Conservation (phyloP, 2,797 vertebrate genomes). For the Helostoma temminkii region DNA sequence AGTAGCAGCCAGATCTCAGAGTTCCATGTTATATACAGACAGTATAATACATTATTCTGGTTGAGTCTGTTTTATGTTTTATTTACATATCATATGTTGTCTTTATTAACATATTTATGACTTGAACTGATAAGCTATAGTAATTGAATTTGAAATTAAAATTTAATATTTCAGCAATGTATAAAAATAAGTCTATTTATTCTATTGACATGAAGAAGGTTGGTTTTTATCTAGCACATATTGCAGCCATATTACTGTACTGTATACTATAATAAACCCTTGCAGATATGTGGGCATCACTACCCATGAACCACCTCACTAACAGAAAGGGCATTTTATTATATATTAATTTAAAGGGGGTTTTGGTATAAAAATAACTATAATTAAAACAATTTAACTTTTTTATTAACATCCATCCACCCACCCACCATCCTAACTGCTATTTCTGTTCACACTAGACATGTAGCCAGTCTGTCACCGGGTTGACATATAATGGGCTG, state of each 20-base stretch:
- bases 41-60: conserved; percentile 75
- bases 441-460: too few species aligned
- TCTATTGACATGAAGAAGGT: conserved; percentile 58
- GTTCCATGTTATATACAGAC: conserved; percentile 65
- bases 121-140: conserved; percentile 44
- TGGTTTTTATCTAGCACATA: conserved; percentile 61
- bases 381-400: conserved; percentile 31
- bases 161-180: conserved; percentile 58
- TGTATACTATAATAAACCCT: conserved; percentile 32
- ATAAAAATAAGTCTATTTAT: conserved; percentile 72
- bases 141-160: conserved; percentile 63
- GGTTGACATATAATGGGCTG: too few species aligned
- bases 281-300: conserved; percentile 31
- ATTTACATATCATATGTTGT: conserved; percentile 69
- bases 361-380: conserved; percentile 76
- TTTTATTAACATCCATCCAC: too few species aligned
- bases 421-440: too few species aligned
- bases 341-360: conserved; percentile 40
- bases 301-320: conserved; percentile 22
- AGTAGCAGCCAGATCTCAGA: conserved; percentile 42
- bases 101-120: conserved; percentile 44
- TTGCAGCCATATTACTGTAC: conserved; percentile 40
- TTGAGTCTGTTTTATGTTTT: conserved; percentile 68
- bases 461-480: too few species aligned
- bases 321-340: conserved; percentile 30